Percentiles rank a stretch among this genome's conserved stretches.
phyloP scores from a whole-genome alignment of 2,113 vertebrate species.

The Chroicocephalus ridibundus region DNA sequence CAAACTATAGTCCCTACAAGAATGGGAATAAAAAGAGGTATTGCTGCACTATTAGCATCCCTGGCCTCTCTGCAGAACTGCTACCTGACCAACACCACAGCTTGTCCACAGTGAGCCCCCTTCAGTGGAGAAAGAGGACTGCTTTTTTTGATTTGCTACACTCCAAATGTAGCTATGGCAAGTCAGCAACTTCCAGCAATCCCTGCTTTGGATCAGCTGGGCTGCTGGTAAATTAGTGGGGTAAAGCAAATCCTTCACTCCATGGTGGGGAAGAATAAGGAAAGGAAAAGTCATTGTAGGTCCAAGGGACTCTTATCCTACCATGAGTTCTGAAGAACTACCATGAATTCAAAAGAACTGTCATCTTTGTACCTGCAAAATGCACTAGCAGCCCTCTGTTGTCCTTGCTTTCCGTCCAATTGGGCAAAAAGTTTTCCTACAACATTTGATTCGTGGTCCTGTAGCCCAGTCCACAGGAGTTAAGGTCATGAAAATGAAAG shows the following conservation, averaged over 20 bases:
- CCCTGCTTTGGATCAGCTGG: background rate
- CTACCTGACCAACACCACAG: background rate
- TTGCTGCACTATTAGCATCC: accelerated
- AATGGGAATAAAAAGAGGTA: background rate
- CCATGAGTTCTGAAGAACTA: background rate
- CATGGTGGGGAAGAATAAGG: background rate
- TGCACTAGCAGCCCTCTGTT: background rate
- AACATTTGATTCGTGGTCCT: background rate
- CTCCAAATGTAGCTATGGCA: background rate
- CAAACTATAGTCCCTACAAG: background rate
- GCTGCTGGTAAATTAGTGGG: background rate
- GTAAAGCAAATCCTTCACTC: background rate
- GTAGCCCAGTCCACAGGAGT: background rate
- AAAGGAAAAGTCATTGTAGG: background rate
- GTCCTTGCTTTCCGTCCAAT: background rate
- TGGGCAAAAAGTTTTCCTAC: background rate
- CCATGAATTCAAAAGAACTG: background rate
- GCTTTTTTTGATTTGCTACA: background rate
- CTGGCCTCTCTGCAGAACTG: background rate
- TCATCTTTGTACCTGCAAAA: background rate
- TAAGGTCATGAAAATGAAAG: background rate
- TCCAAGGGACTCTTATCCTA: background rate
- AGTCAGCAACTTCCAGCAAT: background rate
- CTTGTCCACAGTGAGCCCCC: background rate
- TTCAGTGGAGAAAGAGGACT: background rate